Base-by-base conservation (phyloP, 2,797 vertebrate species). In the Lateolabrax maculatus region DNA sequence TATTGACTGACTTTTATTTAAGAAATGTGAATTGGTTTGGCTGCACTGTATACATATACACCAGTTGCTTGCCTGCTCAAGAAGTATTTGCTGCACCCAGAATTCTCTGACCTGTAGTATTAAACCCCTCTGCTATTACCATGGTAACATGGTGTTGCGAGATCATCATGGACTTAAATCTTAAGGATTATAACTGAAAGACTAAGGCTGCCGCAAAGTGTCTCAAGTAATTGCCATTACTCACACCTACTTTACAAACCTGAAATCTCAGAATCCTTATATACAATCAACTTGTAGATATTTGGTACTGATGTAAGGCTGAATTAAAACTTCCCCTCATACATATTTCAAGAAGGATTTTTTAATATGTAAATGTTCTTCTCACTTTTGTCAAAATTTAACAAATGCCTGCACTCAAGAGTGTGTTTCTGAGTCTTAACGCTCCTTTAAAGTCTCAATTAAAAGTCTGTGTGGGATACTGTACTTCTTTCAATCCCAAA, bases 401-500 rank as follows among this genome's bases (percentile, higher is more conserved):
- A 63, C 29, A 69, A 62, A 69, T n/a, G 5, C 12, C 41, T 34
- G 58, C 56, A 69, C 71, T 81, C 60, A 36, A 2, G 6, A 51
- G 53, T 15, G 4, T 23, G 11, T 61, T 37, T 61, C 34, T 34
- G 27, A 65, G 41, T 61, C 57, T 61, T 71, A 75, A 79, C 62
- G 49, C 48, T 10, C 29, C 43, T 65, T 53, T 65, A 70, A 71
- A 66, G 58, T 72, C 71, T 79, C 39, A 68, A 75, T 78, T 71
- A 81, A 81, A 81, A 44, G 66, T 39, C 27, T 66, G 55, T 1
- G 37, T 48, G 60, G 60, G 76, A 69, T 29, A 6, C 49, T 15
- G 49, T 51, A 36, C 36, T 61, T 83, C 58, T 69, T 68, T 83
- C 64, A 69, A 25, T 71, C 52, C 41, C 64, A 80, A 79, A 58